Base-by-base conservation (phyloP, 2,113 vertebrate genomes). In the Cariama cristata region DNA sequence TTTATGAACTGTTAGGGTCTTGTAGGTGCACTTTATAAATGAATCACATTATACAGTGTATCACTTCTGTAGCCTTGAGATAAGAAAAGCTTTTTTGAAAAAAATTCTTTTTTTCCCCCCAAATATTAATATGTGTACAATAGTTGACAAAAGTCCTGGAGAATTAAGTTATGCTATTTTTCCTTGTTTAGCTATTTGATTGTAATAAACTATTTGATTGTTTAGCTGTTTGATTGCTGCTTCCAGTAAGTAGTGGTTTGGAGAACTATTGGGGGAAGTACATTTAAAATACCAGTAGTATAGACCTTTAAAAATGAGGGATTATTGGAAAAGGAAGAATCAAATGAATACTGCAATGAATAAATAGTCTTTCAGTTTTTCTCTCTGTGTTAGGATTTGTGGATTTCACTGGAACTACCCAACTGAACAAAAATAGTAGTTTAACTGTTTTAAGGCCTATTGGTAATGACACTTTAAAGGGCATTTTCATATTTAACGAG, bases 101-200 rank as follows among this genome's bases (percentile, higher is more conserved):
- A 32, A 9, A 42, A 55, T 8, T 4, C 3, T 7, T 45, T 21
- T 8, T 4, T 13, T 11, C 7, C 17, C 7, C 3, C 9, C 2
- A 7, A 11, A 6, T 33, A 33, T 23, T 42, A 35, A 8, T 49
- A 22, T 23, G 4, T 20, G 2, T 60, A 16, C 6, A 53, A 15
- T 62, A 22, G n/a, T 55, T 88, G 30, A 35, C n/a, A 55, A 19
- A 91, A 84, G 9, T 50, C 23, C 17, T n/a, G 22, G 14, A 32
- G 8, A 77, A 92, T 55, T 42, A 33, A 28, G 9, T 33, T 42
- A 18, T n/a, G 11, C 18, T 33, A 0, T 76, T 83, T 83, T 82
- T 80, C 16, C 20, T 56, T 77, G 17, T 24, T 68, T 64, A 56
- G 8, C 12, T 82, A 0, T 50, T 83, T 40, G 21, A 40, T 55